phyloP scores from a whole-genome alignment of 2,888 invertebrate species.

The Trachelus troglodyta region DNA sequence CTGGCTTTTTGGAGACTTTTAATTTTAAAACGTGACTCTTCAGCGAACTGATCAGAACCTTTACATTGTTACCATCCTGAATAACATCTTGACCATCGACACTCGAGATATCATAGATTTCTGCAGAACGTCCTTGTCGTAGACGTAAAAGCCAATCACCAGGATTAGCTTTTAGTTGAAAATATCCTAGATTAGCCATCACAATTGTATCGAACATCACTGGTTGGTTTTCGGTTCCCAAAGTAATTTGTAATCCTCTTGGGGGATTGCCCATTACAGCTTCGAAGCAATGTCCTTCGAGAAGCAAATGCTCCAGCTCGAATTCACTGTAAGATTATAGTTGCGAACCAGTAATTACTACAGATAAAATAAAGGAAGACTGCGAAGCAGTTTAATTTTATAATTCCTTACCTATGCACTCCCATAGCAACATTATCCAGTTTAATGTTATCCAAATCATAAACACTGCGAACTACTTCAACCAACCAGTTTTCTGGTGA shows the following conservation, averaged over 20 bases:
- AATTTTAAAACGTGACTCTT: constrained; percentile 92
- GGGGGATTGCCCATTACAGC: constrained; percentile 91
- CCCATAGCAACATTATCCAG: constrained; percentile 91
- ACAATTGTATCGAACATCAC: constrained; percentile 95
- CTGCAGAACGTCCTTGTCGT: constrained; percentile 92
- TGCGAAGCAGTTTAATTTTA: not conserved
- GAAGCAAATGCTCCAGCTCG: constrained; percentile 91
- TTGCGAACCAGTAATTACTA: not conserved
- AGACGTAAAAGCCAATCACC: constrained; percentile 93
- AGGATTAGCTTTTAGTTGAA: constrained; percentile 97
- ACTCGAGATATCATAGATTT: constrained; percentile 88
- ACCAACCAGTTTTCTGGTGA: constrained; percentile 97
- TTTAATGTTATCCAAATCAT: constrained; percentile 97
- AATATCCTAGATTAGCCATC: constrained; percentile 99
- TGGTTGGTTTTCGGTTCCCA: constrained; percentile 85
- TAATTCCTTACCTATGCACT: constrained; percentile 76
- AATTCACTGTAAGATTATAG: constrained; percentile 79
- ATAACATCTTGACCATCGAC: constrained; percentile 69
- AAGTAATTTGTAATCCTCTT: constrained; percentile 94
- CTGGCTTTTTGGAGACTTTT: constrained; percentile 90
- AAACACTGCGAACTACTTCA: constrained; percentile 90
- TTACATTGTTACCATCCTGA: constrained; percentile 68
- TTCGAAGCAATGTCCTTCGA: constrained; percentile 99
- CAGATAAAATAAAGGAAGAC: not conserved
- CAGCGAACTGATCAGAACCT: constrained; percentile 84